Conservation (phyloP, 1,140 invertebrate genomes). For the Chlorops oryzae region DNA sequence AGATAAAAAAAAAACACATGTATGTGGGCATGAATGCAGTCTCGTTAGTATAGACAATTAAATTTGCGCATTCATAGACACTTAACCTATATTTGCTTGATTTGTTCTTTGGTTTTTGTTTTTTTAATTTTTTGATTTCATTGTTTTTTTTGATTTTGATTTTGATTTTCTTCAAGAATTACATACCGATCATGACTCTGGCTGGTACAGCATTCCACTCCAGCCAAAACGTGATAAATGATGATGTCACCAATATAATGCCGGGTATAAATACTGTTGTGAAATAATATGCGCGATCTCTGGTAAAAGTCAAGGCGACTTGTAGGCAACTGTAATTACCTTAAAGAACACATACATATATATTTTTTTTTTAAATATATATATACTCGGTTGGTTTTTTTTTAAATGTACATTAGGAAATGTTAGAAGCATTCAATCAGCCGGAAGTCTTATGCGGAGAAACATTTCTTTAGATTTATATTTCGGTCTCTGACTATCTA, state of each 20-base stretch:
- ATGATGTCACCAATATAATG: slow-evolving; percentile 90
- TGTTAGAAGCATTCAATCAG: too few species aligned
- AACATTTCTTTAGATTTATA: too few species aligned
- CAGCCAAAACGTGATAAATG: slow-evolving; percentile 83
- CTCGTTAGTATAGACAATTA: too few species aligned
- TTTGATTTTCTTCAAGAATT: slow-evolving; percentile 7
- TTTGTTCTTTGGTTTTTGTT: background rate
- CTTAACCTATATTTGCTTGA: background rate
- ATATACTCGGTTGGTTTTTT: too few species aligned
- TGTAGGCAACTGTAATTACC: slow-evolving; percentile 91
- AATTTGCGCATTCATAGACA: too few species aligned
- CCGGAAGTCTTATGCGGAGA: too few species aligned
- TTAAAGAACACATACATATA: slow-evolving; percentile 44
- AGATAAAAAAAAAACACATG: too few species aligned
- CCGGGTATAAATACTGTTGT: slow-evolving; percentile 93
- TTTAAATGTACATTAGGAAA: too few species aligned
- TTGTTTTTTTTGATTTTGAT: slow-evolving; percentile 12
- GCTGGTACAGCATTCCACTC: slow-evolving; percentile 95
- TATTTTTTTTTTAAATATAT: too few species aligned
- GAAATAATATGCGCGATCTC: slow-evolving; percentile 92
- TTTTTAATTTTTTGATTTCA: slow-evolving; percentile 9
- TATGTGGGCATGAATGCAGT: too few species aligned
- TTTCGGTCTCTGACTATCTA: too few species aligned
- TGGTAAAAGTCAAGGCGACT: slow-evolving; percentile 84
- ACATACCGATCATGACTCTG: slow-evolving; percentile 84